A percentile compares a stretch with the other conserved stretches of the same genome.
Conservation (phyloP, 2,797 vertebrate species). For the Merluccius polli region DNA sequence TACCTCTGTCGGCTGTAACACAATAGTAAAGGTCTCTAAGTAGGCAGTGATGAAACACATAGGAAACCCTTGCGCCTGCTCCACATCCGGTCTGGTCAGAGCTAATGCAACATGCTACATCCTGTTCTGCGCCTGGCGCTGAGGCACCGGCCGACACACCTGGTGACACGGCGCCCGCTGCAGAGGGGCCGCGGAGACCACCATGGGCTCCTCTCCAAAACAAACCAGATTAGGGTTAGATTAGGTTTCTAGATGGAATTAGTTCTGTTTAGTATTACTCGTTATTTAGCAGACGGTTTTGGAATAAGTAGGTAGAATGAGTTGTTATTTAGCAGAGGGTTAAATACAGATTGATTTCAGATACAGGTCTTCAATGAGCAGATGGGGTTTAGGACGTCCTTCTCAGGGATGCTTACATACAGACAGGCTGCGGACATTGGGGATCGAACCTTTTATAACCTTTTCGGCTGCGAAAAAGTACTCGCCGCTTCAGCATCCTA, state of each 20-base stretch:
- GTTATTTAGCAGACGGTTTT: background rate
- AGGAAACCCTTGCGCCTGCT: constrained; percentile 60
- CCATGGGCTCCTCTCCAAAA: background rate
- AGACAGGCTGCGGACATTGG: no score
- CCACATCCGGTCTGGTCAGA: constrained; percentile 57
- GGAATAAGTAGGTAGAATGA: background rate
- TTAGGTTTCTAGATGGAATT: no score
- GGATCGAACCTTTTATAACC: background rate
- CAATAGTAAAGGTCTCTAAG: constrained; percentile 62
- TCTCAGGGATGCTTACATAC: no score
- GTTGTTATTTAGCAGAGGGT: background rate
- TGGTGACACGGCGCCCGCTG: background rate
- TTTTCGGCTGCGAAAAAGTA: background rate
- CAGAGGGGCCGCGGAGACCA: background rate
- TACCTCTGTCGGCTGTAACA: constrained; percentile 65
- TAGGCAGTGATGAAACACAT: constrained; percentile 64
- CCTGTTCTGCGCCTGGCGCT: constrained; percentile 37
- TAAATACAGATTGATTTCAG: no score
- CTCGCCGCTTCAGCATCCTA: background rate
- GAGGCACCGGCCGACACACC: constrained; percentile 41
- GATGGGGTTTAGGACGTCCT: no score
- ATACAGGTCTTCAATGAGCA: no score
- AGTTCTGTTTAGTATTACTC: no score
- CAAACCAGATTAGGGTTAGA: background rate
- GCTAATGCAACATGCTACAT: constrained; percentile 40